Conservation (phyloP, 1,140 invertebrate genomes). For the Mizuhopecten yessoensis region DNA sequence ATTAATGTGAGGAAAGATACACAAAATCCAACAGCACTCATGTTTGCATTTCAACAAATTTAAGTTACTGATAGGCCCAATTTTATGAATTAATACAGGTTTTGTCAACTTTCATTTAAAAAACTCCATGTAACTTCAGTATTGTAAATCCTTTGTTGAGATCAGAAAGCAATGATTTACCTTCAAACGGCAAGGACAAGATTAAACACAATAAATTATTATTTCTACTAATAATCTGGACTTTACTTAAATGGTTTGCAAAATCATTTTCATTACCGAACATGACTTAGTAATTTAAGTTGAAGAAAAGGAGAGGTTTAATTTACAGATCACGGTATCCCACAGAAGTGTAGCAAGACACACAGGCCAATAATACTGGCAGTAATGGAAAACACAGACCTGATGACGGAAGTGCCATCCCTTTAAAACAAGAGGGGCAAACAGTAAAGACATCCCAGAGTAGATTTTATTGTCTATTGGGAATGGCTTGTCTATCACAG, state of each 20-base stretch:
- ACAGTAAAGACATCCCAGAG: not conserved
- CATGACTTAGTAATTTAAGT: too few species aligned
- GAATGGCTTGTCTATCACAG: conserved; percentile 7
- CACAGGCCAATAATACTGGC: not conserved
- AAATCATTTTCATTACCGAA: too few species aligned
- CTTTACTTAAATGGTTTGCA: too few species aligned
- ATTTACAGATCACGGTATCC: not conserved
- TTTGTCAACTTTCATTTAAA: not conserved
- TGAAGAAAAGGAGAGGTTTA: not conserved
- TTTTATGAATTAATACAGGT: not conserved
- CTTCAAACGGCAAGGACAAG: not conserved
- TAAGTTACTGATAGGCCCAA: not conserved
- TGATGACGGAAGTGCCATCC: conserved; percentile 36
- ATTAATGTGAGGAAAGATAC: not conserved
- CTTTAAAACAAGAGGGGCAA: conserved; percentile 6
- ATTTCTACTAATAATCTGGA: too few species aligned
- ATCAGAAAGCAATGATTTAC: not conserved
- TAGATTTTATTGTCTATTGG: conserved; percentile 36
- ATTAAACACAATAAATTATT: too few species aligned
- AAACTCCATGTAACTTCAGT: not conserved
- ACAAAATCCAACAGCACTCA: not conserved
- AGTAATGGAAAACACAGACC: not conserved
- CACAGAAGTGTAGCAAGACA: not conserved
- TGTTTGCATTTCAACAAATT: not conserved
- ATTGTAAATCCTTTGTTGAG: not conserved